Percentiles rank a stretch among this genome's conserved stretches.
Conservation (phyloP, 53 echinoderm and acorn worm species). For the Crossaster papposus region DNA sequence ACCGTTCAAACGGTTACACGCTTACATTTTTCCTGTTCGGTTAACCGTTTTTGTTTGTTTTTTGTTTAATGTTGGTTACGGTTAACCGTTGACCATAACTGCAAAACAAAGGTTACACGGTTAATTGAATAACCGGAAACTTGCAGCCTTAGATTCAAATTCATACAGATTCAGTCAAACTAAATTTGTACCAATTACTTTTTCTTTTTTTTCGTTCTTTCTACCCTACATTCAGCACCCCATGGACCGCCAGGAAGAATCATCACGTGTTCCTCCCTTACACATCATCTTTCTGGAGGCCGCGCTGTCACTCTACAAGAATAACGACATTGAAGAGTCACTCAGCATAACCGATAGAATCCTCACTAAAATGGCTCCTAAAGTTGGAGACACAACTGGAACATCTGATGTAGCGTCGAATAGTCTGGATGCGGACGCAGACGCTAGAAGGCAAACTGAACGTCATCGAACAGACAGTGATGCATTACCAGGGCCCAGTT, state of each 20-base stretch:
- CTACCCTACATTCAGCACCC: not conserved
- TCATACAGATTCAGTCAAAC: no score
- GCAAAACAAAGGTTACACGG: no score
- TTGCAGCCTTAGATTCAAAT: no score
- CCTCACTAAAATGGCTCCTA: slow-evolving; percentile 19
- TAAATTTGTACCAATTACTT: not conserved
- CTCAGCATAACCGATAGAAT: slow-evolving; percentile 1
- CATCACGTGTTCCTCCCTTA: slow-evolving; percentile 1
- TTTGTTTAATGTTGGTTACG: no score
- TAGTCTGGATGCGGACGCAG: not conserved
- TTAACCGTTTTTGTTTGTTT: no score
- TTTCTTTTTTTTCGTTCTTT: not conserved
- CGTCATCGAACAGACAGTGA: not conserved
- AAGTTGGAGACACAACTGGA: not conserved
- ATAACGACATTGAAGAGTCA: slow-evolving; percentile 1
- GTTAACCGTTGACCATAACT: no score
- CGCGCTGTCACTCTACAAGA: slow-evolving; percentile 13
- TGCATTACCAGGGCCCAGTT: slow-evolving; percentile 25
- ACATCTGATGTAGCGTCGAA: not conserved
- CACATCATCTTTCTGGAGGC: slow-evolving; percentile 19
- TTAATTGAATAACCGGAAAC: no score
- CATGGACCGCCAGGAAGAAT: not conserved
- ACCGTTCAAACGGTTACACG: no score
- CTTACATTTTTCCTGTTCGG: no score
- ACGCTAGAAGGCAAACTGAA: not conserved